Evolutionary conservation across 2,113 vertebrate species (phyloP), one percentile per base, ranked within the genome.

Genomic region (Leuciscus idus): DNA sequence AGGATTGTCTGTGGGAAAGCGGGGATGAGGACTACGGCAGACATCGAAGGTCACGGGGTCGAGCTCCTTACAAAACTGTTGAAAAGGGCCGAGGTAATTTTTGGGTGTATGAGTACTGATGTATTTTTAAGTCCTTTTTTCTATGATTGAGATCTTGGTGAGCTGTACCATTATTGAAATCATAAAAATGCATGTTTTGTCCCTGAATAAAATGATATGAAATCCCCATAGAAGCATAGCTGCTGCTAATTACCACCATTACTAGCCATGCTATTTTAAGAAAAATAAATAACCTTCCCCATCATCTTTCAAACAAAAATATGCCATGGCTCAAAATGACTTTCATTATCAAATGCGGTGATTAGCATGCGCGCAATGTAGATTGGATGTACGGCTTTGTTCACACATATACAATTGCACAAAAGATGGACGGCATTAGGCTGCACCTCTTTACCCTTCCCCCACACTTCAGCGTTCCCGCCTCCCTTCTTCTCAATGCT

Each of bases 1-100:
- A 83, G 26, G 82, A 87, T 89, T 66, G 92, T 94, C 91, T 90
- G 90, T 96, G 95, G 94, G 95, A 95, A 95, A 86, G 66, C 21
- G 48, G 87, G 73, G 30, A 61, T 26, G 59, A 61, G 59, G 59
- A 36, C 64, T 85, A 62, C 23, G 28, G 64, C 80, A 90, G 85
- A 89, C 88, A 82, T 74, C 26, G 26, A 73, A 84, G 85, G 74
- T 87, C 75, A 84, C 19, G 9, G 21, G 73, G 78, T 50, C 61
- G 33, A 62, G 39, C 36, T 72, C 72, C 36, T 76, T 39, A 85
- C 59, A 72, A 84, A 84, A 73, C 26, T 50, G 28, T 21, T 83
- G 6, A 70, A 33, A 84, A 80, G 43, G 12, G 28, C 30, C 10
- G 26, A 85, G 62, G 39, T 48, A 7, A 50, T 81, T 50, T 39